Base-by-base conservation (phyloP, 2,113 vertebrate genomes). In the Hirundichthys speculiger region DNA sequence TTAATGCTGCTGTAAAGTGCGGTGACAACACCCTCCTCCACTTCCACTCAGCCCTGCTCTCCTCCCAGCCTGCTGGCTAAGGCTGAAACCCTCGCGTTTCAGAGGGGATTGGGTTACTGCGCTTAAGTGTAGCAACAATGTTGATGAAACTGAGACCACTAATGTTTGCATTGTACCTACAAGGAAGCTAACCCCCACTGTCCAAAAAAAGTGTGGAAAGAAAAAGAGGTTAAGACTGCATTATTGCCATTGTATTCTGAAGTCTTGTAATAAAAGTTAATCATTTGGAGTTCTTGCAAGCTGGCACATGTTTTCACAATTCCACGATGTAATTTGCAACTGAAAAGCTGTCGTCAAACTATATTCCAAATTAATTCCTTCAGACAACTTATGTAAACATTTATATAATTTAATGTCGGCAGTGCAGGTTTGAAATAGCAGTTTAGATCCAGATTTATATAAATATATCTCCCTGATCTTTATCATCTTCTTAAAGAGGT, bases 101-200 rank as follows among this genome's bases (percentile, higher is more conserved):
- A 75, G 75, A 34, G 2, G 71, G 78, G 90, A 92, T 93, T 90
- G 66, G 48, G 80, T 93, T 89, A 90, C 90, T 68, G 87, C 88
- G 84, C 90, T 92, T 92, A 92, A 92, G 89, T 90, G 91, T 83
- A 73, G 84, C 86, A 82, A 89, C 91, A 88, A 83, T 89, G 90
- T 86, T 71, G 50, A 86, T 89, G 92, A 90, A 93, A 91, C 60
- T 57, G 87, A 92, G 85, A 90, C 72, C 69, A 64, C 74, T 72
- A 65, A 69, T 91, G 89, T 93, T 93, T 92, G 84, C 86, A 84
- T 91, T 92, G 91, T 92, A 89, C 65, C 82, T 83, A 91, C 91
- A 91, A 85, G 82, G 82, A 18, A 74, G 69, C 83, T 58, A 71
- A 60, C 16, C 80, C 59, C 65, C 78, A n/a, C n/a, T n/a, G n/a